phyloP scores from a whole-genome alignment of 2,113 vertebrate species.

The Pterocles orientalis region DNA sequence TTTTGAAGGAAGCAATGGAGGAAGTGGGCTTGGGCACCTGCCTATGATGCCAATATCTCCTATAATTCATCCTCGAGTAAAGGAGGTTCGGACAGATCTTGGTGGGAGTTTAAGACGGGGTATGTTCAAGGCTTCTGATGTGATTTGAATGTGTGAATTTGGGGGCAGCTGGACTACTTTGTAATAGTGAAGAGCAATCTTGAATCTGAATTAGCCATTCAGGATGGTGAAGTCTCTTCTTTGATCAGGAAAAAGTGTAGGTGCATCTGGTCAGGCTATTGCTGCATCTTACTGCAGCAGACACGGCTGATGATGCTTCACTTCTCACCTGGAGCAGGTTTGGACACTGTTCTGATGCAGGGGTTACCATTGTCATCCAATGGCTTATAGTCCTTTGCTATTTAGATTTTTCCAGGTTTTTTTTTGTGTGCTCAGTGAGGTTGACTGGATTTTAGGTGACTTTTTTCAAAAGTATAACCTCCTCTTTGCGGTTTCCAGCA shows the following conservation, averaged over 20 bases:
- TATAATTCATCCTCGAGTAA: conserved; percentile 94
- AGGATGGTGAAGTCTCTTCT: not conserved
- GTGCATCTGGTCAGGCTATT: not conserved
- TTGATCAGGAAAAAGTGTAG: not conserved
- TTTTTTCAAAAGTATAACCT: not conserved
- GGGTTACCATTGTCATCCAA: not conserved
- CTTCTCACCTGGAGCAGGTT: not conserved
- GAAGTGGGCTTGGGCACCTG: conserved; percentile 79
- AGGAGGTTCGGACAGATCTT: conserved; percentile 90
- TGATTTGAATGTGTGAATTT: not conserved
- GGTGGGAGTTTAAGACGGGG: conserved; percentile 85
- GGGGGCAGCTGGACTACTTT: not conserved
- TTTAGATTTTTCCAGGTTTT: not conserved
- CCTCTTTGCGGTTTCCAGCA: not conserved
- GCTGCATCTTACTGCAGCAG: not conserved
- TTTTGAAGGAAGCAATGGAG: conserved; percentile 85
- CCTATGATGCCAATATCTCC: conserved; percentile 91
- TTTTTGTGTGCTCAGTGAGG: not conserved
- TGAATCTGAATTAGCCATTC: not conserved
- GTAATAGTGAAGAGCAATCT: not conserved
- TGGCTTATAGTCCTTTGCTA: not conserved
- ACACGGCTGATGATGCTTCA: not conserved
- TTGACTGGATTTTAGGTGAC: not conserved
- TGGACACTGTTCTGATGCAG: not conserved
- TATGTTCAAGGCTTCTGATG: conserved; percentile 27